Base-by-base conservation (phyloP, 2,113 vertebrate species). In the Callipepla californica region DNA sequence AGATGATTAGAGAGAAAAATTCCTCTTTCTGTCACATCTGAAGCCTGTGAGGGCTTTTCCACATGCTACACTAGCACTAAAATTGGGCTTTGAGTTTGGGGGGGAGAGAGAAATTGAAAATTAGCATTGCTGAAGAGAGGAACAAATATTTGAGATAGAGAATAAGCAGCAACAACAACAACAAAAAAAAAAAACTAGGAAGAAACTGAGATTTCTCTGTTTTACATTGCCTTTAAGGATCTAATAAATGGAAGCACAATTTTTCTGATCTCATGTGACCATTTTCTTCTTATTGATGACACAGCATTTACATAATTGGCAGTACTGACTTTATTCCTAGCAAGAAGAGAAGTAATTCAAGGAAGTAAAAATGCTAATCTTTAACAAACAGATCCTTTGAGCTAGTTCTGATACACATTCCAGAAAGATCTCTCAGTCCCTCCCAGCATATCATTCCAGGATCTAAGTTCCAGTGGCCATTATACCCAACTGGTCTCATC, bases 331-430 rank as follows among this genome's bases (percentile, higher is more conserved):
- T 81, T 59, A 19, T 42, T 87, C n/a, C 25, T 66, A 51, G 3
- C 8, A 45, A 66, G 36, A 83, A 28, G 2, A 69, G 68, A 66
- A 77, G 16, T 8, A 75, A 30, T 76, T 7, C 3, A 22, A 32
- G 7, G 16, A 55, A 4, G 3, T 26, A 14, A 25, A 26, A 25
- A 36, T 73, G 13, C 7, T 72, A 47, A 7, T 50, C 12, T 59
- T 68, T 17, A 13, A 34, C 32, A 74, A 68, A n/a, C 3, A 5
- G 20, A 59, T 55, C 16, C 30, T 8, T 40, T 22, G 6, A 61
- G 2, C 5, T 72, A 28, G 32, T 38, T 4, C 0, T n/a, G 28
- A 38, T 40, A 40, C n/a, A 10, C 2, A 0, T 6, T 67, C 26
- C 32, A n/a, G 30, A 59, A 30, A 79, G 5, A 32, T 4, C 8